Percentiles rank a stretch among this genome's conserved stretches.
Conservation (phyloP, 2,113 vertebrate species). For the Psittacara wagleri region DNA sequence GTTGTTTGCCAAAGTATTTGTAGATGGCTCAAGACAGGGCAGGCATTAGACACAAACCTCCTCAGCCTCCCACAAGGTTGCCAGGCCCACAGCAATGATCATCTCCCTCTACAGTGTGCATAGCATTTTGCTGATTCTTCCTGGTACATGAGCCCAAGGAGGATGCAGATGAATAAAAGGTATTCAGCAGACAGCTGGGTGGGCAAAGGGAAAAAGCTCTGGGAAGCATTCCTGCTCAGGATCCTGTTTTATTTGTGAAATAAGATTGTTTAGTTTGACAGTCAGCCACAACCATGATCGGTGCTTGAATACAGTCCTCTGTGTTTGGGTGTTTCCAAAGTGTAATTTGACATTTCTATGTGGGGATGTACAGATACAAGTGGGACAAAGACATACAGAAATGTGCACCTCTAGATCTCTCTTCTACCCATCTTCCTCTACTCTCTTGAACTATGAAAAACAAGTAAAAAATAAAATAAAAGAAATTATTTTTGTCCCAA, state of each 20-base stretch:
- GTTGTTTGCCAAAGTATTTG: not conserved
- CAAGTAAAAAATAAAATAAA: not conserved
- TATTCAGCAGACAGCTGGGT: not conserved
- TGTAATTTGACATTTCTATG: not conserved
- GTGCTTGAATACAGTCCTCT: not conserved
- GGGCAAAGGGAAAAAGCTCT: not conserved
- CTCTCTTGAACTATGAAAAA: not conserved
- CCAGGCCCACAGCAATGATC: not conserved
- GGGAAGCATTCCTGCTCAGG: not conserved
- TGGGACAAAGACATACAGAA: not conserved
- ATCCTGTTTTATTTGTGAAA: not conserved
- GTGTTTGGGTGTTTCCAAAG: not conserved
- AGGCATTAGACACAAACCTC: not conserved
- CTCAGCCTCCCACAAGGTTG: not conserved
- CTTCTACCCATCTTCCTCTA: not conserved
- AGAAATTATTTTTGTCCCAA: not conserved
- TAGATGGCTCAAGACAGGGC: not conserved
- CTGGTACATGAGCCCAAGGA: not conserved
- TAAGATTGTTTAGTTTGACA: not conserved
- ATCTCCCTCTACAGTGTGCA: fast-evolving
- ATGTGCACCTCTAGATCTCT: not conserved
- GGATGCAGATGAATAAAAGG: not conserved
- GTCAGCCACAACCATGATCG: not conserved
- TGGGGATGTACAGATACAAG: not conserved
- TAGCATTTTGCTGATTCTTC: not conserved